phyloP scores from a whole-genome alignment of 2,797 vertebrate species.

The Tolypeutes matacus region DNA sequence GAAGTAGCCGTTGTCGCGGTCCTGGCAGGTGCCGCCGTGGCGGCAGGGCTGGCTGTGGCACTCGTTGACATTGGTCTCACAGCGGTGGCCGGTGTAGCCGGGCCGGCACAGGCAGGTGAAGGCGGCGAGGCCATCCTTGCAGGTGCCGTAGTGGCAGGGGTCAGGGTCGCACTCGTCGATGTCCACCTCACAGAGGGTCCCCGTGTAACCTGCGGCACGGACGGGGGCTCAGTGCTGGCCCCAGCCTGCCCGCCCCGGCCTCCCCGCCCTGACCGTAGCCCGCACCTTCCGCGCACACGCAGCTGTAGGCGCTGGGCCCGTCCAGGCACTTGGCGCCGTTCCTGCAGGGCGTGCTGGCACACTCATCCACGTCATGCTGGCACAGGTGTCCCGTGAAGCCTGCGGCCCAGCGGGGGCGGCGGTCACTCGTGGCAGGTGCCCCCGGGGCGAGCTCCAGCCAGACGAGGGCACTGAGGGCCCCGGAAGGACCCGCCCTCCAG shows the following conservation, averaged over 20 bases:
- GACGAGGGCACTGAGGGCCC: too few relatives aligned
- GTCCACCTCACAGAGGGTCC: slow-evolving; percentile 94
- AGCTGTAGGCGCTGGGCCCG: slow-evolving; percentile 96
- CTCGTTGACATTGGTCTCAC: slow-evolving; percentile 97
- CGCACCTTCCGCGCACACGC: slow-evolving; percentile 97
- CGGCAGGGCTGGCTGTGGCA: slow-evolving; percentile 97
- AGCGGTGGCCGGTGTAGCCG: slow-evolving; percentile 95
- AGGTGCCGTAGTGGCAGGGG: slow-evolving; percentile 96
- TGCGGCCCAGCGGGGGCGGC: slow-evolving; percentile 71
- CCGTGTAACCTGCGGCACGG: slow-evolving; percentile 91
- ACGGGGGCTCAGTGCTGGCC: slow-evolving; percentile 80
- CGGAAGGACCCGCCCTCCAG: background rate
- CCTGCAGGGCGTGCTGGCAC: slow-evolving; percentile 97
- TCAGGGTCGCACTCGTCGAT: slow-evolving; percentile 94
- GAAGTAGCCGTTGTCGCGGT: slow-evolving; percentile 93
- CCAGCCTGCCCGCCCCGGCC: background rate
- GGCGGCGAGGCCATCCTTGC: slow-evolving; percentile 93
- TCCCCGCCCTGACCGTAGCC: background rate
- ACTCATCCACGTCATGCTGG: slow-evolving; percentile 96
- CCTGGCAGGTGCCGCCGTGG: slow-evolving; percentile 96
- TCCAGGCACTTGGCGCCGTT: slow-evolving; percentile 97
- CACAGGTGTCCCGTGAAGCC: slow-evolving; percentile 96
- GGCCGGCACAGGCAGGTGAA: slow-evolving; percentile 94
- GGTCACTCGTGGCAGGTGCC: background rate
- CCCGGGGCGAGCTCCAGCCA: too few relatives aligned